These are phyloP conservation scores for Hydrozoanthus tunicans DNA, from an alignment of 64 coral and sea anemone genomes.

Conservation along the genomic window DNA sequence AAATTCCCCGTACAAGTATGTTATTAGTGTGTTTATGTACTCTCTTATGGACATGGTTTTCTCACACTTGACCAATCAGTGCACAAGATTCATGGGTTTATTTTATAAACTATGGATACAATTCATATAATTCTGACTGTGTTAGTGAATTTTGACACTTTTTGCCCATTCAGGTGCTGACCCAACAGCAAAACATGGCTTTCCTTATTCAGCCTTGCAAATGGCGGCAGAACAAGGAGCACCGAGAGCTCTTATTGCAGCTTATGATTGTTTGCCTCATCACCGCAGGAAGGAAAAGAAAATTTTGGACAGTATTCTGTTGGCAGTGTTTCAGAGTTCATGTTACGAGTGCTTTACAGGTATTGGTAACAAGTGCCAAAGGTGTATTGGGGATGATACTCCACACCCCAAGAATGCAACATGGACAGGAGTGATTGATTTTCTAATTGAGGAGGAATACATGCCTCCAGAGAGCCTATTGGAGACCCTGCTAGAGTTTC, in stretches of 20 bases:
- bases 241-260: constrained; percentile 61
- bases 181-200: constrained; percentile 63
- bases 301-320: constrained; percentile 63
- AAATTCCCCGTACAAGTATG: no score
- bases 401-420: constrained; percentile 73
- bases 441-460: constrained; percentile 64
- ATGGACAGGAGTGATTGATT: constrained; percentile 73
- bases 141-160: not conserved
- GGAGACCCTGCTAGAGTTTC: constrained; percentile 51
- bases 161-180: constrained; percentile 66
- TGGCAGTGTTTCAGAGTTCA: constrained; percentile 78
- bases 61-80: no score
- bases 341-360: constrained; percentile 90
- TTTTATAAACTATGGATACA: no score
- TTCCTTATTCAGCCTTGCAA: constrained; percentile 79
- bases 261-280: constrained; percentile 69
- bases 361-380: constrained; percentile 63
- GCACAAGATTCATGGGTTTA: no score
- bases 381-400: constrained; percentile 48
- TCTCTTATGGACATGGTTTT: no score
- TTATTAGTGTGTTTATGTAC: no score
- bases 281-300: constrained; percentile 35
- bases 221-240: constrained; percentile 92
- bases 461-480: constrained; percentile 61
- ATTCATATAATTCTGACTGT: no score